Percentiles rank a stretch among this genome's conserved stretches.
Conservation (phyloP, 2,797 vertebrate species). For the Staurois parvus region DNA sequence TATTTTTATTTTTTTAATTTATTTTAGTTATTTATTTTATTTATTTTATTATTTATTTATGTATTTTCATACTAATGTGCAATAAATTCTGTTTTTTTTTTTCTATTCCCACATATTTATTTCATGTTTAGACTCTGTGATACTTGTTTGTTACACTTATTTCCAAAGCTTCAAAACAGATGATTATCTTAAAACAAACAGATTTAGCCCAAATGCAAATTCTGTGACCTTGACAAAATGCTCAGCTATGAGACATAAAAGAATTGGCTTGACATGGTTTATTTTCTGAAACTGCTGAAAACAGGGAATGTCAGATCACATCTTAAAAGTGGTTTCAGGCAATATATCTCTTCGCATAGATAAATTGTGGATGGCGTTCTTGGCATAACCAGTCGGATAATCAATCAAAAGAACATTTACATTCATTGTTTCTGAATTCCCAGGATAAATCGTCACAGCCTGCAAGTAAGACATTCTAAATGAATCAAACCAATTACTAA, state of each 20-base stretch:
- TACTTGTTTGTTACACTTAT: no score
- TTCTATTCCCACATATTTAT: background rate
- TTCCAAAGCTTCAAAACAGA: slow-evolving; percentile 1
- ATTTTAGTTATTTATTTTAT: no score
- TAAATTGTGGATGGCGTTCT: slow-evolving; percentile 49
- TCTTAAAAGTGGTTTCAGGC: slow-evolving; percentile 54
- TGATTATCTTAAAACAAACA: slow-evolving; percentile 11
- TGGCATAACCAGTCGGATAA: slow-evolving; percentile 49
- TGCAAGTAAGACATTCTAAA: slow-evolving; percentile 36
- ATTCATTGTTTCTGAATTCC: slow-evolving; percentile 51
- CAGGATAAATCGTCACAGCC: slow-evolving; percentile 33
- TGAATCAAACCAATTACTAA: slow-evolving; percentile 49
- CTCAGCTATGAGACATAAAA: slow-evolving; percentile 43
- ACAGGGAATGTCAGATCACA: slow-evolving; percentile 41
- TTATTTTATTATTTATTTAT: no score
- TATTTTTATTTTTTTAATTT: no score
- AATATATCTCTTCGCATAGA: slow-evolving; percentile 46
- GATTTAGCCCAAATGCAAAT: slow-evolving; percentile 24
- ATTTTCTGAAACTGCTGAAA: slow-evolving; percentile 49
- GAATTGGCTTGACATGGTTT: slow-evolving; percentile 22
- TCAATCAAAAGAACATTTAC: slow-evolving; percentile 52
- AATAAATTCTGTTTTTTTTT: no score
- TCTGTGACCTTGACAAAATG: slow-evolving; percentile 31
- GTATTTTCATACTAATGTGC: no score
- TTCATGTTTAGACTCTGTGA: background rate